Base-by-base conservation (phyloP, 1,140 invertebrate species). In the Ceratina calcarata region DNA sequence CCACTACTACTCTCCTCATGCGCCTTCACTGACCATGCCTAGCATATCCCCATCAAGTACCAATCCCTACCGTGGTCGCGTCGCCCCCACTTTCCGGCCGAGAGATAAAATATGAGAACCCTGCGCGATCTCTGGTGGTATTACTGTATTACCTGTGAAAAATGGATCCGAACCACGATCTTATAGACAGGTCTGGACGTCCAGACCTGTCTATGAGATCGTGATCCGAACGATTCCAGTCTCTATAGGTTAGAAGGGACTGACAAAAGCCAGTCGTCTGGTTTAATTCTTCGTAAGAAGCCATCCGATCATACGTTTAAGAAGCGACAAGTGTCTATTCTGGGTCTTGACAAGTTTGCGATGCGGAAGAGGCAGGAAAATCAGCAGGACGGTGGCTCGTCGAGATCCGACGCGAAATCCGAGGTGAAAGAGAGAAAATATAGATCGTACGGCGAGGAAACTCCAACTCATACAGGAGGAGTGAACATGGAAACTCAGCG, bases 391-490 rank as follows among this genome's bases (percentile, higher is more conserved):
- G 80, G 71, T 20, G 70, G 53, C 68, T 89, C 27, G 80, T 90
- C 53, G 77, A 90, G 76, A 88, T 89, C 78, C 87, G 93, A 37
- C 62, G 90, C 87, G 6, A 92, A 74, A 64, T 80, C 81, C 1
- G 89, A 89, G 20, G 6, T 86, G 2, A 94, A 91, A 67, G 91
- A 93, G 27, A 94, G 97, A 82, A 95, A 97, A 91, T 98, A 98
- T 88, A 94, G 98, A 72, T 93, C 95, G 75, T 93, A 95, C 12
- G 94, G 95, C 86, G 95, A 96, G 87, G 98, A 99, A 93, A 99
- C 98, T 10, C 98, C 98, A 0, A 97, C 98, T 0, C 95, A 99
- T 88, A 98, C 98, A 6, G 98, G 98, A 55, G 98, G 98, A 32
- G 96, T 99, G 3, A 97, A 96, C 58, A 94, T 95, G 71, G 95